phyloP scores from a whole-genome alignment of 2,113 vertebrate species.

The Etheostoma cragini region DNA sequence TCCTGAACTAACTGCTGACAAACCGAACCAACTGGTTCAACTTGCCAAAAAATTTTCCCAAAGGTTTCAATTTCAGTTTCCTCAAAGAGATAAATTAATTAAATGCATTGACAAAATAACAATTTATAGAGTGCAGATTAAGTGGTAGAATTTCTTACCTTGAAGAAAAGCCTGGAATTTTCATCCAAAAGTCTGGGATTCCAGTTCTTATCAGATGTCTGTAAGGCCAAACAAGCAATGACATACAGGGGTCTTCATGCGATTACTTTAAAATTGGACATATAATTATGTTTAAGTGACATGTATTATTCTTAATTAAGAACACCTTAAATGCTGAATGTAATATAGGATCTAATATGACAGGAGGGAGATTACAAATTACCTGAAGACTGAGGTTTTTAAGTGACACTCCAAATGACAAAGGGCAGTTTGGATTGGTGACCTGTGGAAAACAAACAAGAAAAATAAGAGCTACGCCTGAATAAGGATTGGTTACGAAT shows the following conservation, averaged over 20 bases:
- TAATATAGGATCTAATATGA: neutral
- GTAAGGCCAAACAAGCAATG: conserved; percentile 46
- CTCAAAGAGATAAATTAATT: neutral
- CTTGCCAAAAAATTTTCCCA: neutral
- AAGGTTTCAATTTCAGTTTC: neutral
- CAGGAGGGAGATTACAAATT: conserved; percentile 43
- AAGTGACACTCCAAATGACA: conserved; percentile 96
- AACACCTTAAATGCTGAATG: neutral
- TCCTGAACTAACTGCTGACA: neutral
- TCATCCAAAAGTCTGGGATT: conserved; percentile 94
- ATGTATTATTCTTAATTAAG: neutral
- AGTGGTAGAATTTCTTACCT: conserved; percentile 83
- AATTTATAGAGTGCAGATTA: neutral
- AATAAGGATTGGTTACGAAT: neutral
- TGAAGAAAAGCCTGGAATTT: conserved; percentile 92
- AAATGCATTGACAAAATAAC: neutral
- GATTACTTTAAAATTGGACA: neutral
- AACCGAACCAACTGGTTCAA: conserved; percentile 1
- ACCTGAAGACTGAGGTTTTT: conserved; percentile 98
- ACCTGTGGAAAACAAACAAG: conserved; percentile 81
- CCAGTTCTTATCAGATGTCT: conserved; percentile 96
- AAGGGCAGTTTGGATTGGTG: conserved; percentile 90
- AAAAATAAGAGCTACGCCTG: neutral
- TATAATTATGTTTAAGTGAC: neutral
- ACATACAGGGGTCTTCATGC: neutral